These are phyloP conservation scores for Sinocyclocheilus anophthalmus DNA, from an alignment of 2,113 vertebrate species.

Conservation along the genomic window DNA sequence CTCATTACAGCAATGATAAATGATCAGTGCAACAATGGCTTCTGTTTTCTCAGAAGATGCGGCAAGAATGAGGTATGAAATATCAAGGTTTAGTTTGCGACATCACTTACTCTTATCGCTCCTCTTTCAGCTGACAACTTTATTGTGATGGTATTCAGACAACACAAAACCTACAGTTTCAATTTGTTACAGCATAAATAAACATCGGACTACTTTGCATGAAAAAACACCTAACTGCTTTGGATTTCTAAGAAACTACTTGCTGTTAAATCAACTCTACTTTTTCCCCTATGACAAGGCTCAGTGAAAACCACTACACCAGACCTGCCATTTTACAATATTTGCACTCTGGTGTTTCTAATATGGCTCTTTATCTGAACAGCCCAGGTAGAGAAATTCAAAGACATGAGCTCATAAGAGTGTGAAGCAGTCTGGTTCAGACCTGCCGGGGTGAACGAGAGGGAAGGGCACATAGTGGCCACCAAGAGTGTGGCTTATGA, in stretches of 20 bases:
- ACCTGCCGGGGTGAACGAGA: too few relatives aligned
- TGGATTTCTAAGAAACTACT: slow-evolving; percentile 24
- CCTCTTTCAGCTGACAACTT: slow-evolving; percentile 10
- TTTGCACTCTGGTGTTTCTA: slow-evolving; percentile 74
- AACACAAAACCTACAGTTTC: slow-evolving; percentile 14
- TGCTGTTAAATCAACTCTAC: slow-evolving; percentile 45
- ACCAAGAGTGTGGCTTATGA: too few relatives aligned
- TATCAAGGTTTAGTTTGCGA: slow-evolving; percentile 11
- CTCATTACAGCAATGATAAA: slow-evolving; percentile 77
- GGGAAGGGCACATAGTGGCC: too few relatives aligned
- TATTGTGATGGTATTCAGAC: not conserved
- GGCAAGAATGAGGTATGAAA: slow-evolving; percentile 33
- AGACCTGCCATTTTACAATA: slow-evolving; percentile 65
- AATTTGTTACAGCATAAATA: slow-evolving; percentile 30
- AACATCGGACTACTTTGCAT: slow-evolving; percentile 14
- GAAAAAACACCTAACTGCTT: slow-evolving; percentile 30
- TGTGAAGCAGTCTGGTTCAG: too few relatives aligned
- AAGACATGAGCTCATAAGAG: too few relatives aligned
- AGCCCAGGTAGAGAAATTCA: too few relatives aligned
- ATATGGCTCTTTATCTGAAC: slow-evolving; percentile 73
- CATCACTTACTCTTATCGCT: slow-evolving; percentile 19
- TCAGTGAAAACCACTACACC: slow-evolving; percentile 61
- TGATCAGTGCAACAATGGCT: slow-evolving; percentile 63
- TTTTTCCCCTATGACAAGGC: not conserved
- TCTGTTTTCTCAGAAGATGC: slow-evolving; percentile 58